Evolutionary conservation across 2,113 vertebrate species (phyloP).

Genomic region (Corvus moneduloides): DNA sequence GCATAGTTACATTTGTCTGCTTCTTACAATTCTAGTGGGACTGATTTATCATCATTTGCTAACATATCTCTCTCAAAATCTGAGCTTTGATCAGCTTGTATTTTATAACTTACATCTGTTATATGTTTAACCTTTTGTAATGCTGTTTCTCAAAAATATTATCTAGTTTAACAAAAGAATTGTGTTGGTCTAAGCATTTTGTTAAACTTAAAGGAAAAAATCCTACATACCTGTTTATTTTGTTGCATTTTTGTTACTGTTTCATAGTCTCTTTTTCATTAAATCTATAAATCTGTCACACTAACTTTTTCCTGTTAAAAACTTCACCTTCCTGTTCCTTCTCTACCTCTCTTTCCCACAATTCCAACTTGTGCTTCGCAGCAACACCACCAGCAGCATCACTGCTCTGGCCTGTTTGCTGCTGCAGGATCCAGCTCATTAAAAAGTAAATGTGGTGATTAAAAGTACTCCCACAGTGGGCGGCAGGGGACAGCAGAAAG

Average conservation of each 20-base stretch:
- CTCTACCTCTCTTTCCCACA: background rate
- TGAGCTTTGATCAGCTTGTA: constrained; percentile 97
- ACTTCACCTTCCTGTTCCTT: constrained; percentile 5
- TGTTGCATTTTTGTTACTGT: constrained; percentile 21
- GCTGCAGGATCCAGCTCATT: constrained; percentile 5
- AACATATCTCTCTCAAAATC: constrained; percentile 92
- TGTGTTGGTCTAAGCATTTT: constrained; percentile 75
- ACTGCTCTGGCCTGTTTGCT: background rate
- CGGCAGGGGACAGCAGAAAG: background rate
- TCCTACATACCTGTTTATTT: background rate
- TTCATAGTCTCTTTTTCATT: constrained; percentile 17
- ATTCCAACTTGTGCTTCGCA: background rate
- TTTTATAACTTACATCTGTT: constrained; percentile 99
- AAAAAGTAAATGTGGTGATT: constrained; percentile 65
- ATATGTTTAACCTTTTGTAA: constrained; percentile 95
- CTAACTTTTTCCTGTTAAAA: constrained; percentile 43
- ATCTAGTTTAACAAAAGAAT: constrained; percentile 85
- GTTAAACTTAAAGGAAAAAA: constrained; percentile 24
- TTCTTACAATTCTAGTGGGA: constrained; percentile 92
- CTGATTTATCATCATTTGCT: constrained; percentile 99
- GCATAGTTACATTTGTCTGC: constrained; percentile 89
- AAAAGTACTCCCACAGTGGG: background rate
- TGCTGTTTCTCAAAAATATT: constrained; percentile 92
- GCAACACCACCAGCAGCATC: constrained; percentile 41
- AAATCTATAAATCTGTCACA: constrained; percentile 45